phyloP scores from a whole-genome alignment of 2,888 invertebrate species.

The Hyposoter didymator region DNA sequence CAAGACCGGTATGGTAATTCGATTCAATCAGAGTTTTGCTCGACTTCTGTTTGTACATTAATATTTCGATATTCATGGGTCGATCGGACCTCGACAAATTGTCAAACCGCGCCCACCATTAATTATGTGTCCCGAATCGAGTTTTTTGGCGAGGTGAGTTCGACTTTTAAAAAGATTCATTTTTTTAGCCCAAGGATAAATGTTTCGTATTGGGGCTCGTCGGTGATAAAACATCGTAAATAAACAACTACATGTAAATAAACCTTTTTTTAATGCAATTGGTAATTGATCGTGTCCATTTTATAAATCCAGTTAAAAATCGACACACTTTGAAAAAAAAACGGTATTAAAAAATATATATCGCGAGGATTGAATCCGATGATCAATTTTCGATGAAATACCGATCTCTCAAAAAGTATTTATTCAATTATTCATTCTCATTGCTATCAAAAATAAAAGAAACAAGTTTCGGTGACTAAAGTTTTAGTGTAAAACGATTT shows the following conservation, averaged over 20 bases:
- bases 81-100: slow-evolving; percentile 36
- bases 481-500: neutral
- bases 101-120: slow-evolving; percentile 48
- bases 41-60: slow-evolving; percentile 39
- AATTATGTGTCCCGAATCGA: slow-evolving; percentile 12
- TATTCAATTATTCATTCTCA: neutral
- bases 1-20: slow-evolving; percentile 59
- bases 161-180: neutral
- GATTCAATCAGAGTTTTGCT: slow-evolving; percentile 40
- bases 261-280: neutral
- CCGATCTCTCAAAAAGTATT: neutral
- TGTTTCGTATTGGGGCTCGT: neutral
- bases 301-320: neutral
- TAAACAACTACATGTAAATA: neutral
- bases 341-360: neutral
- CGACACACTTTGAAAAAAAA: neutral
- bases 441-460: neutral
- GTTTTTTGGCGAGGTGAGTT: slow-evolving; percentile 16
- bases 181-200: slow-evolving; percentile 20
- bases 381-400: neutral
- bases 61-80: slow-evolving; percentile 32
- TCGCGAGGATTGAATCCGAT: neutral
- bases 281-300: neutral
- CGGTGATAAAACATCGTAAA: slow-evolving; percentile 5
- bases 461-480: neutral